Evolutionary conservation across 2,113 vertebrate species (phyloP).

Genomic region (Laticauda laticaudata): DNA sequence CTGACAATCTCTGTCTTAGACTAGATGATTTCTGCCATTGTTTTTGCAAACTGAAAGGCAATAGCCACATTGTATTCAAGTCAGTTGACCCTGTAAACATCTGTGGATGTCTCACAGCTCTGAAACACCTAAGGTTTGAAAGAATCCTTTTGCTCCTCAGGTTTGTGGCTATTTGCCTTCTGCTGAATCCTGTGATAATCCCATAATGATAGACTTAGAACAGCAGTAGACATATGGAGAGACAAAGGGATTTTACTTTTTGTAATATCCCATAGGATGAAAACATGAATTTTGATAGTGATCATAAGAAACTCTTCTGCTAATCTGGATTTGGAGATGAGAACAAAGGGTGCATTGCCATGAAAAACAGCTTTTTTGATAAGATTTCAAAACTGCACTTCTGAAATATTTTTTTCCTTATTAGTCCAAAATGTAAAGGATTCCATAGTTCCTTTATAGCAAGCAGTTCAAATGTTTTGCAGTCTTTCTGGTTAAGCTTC

Average conservation of each 20-base stretch:
- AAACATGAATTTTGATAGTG: not conserved
- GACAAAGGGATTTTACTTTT: not conserved
- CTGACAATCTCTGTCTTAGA: not conserved
- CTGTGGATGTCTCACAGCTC: not conserved
- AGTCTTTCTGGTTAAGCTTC: not conserved
- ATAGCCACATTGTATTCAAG: not conserved
- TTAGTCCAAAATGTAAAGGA: not conserved
- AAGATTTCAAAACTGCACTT: not conserved
- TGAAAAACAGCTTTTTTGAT: not conserved
- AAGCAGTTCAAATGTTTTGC: not conserved
- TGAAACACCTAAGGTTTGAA: not conserved
- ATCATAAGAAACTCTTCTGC: not conserved
- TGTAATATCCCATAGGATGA: not conserved
- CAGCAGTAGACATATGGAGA: too few species aligned
- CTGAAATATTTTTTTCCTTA: not conserved
- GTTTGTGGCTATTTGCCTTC: not conserved
- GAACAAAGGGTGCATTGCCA: not conserved
- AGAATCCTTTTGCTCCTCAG: not conserved
- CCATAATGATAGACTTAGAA: not conserved
- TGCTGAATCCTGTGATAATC: not conserved
- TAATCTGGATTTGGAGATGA: not conserved
- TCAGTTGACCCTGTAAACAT: not conserved
- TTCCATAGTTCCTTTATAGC: not conserved
- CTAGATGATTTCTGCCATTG: not conserved
- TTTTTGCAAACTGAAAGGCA: not conserved